A percentile compares a stretch with the other conserved stretches of the same genome.
Evolutionary conservation across 2,113 vertebrate species (phyloP).

Genomic region (cattle (Bos taurus)): ARS-UCD2.0 NC_037349.1:59091001-59091500

Average conservation of each 20-base stretch:
- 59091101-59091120: background rate
- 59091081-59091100: background rate
- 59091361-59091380: background rate
- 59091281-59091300: background rate
- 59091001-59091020: background rate
- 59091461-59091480: background rate
- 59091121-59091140: background rate
- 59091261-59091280: background rate
- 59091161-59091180: background rate
- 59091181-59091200: background rate
- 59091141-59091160: background rate
- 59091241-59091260: background rate
- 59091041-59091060: background rate
- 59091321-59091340: background rate
- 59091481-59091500: background rate
- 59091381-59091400: background rate
- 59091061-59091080: background rate
- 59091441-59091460: too few relatives aligned
- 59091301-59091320: background rate
- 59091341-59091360: background rate
- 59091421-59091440: background rate
- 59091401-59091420: background rate
- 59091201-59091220: background rate
- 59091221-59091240: background rate
- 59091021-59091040: background rate